Evolutionary conservation across 2,888 invertebrate genomes (phyloP).

Genomic region (Hyalella azteca): DNA sequence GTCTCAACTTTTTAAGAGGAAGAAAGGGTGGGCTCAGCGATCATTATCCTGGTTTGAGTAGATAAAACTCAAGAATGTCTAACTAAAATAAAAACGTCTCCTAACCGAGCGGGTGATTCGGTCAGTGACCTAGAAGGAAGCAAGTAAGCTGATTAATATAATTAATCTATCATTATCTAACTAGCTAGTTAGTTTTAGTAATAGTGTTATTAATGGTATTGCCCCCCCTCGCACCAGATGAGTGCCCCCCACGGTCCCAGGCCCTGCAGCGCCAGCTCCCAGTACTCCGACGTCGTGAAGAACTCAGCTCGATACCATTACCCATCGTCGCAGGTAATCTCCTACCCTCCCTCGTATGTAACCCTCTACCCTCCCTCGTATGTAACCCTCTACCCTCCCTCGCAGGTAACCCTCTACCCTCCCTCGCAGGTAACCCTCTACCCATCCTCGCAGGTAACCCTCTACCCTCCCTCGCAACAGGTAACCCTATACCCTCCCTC

Average conservation of each 20-base stretch:
- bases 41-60: too few species aligned
- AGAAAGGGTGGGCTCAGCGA: too few species aligned
- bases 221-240: constrained; percentile 37
- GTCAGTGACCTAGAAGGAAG: too few species aligned
- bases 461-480: too few species aligned
- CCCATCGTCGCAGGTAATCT: constrained; percentile 37
- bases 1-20: too few species aligned
- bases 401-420: neutral
- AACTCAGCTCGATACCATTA: constrained; percentile 54
- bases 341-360: neutral
- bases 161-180: too few species aligned
- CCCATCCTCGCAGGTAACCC: neutral
- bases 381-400: constrained; percentile 15
- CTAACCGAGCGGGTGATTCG: too few species aligned
- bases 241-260: constrained; percentile 44
- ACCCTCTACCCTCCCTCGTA: neutral
- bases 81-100: too few species aligned
- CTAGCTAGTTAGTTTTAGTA: too few species aligned
- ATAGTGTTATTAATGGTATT: neutral
- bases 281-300: constrained; percentile 54
- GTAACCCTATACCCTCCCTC: neutral
- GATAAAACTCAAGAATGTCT: too few species aligned
- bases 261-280: constrained; percentile 50
- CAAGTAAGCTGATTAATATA: too few species aligned
- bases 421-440: neutral